Percentiles rank a stretch among this genome's conserved stretches.
Conservation (phyloP, 2,113 vertebrate species). For the Microtus ochrogaster region DNA sequence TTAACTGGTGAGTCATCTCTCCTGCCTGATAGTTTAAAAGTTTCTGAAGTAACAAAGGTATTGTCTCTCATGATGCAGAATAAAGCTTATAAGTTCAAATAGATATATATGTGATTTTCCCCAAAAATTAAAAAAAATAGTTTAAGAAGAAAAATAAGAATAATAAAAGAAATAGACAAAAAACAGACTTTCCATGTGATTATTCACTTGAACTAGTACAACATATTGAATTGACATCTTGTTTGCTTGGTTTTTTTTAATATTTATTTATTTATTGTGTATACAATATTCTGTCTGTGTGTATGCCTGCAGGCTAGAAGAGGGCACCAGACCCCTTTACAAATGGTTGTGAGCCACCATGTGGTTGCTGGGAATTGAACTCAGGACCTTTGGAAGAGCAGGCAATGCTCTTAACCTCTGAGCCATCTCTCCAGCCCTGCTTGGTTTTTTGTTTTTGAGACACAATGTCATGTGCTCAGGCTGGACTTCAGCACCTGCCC, state of each 20-base stretch:
- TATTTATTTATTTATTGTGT: too few relatives aligned
- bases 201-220: not conserved
- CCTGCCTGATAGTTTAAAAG: not conserved
- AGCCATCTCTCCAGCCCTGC: too few relatives aligned
- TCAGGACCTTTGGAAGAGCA: too few relatives aligned
- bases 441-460: not conserved
- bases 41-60: not conserved
- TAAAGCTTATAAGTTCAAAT: not conserved
- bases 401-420: too few relatives aligned
- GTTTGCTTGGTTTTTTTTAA: not conserved
- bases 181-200: too few relatives aligned
- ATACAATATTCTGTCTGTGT: too few relatives aligned
- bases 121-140: not conserved
- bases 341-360: too few relatives aligned
- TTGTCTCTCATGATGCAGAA: not conserved
- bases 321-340: too few relatives aligned
- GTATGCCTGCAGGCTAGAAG: too few relatives aligned
- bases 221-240: not conserved
- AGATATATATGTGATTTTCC: not conserved
- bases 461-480: not conserved
- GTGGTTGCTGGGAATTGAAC: too few relatives aligned
- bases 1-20: not conserved
- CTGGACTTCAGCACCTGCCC: not conserved
- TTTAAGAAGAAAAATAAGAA: too few relatives aligned
- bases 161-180: not conserved